Conservation (phyloP, 2,113 vertebrate species). For the Microtus richardsoni region DNA sequence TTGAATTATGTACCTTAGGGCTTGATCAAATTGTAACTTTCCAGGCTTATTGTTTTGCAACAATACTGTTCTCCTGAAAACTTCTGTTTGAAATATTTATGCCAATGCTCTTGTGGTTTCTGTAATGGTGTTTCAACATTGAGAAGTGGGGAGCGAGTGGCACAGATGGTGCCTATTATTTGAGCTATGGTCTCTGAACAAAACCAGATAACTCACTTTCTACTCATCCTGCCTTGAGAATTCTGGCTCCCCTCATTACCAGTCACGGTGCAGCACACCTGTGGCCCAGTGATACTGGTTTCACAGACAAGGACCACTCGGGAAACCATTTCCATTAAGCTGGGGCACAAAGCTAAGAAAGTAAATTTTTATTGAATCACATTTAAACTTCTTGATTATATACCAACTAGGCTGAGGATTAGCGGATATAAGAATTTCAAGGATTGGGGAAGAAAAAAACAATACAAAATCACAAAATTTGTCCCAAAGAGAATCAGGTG, state of each 20-base stretch:
- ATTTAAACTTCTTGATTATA: not conserved
- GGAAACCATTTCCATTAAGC: not conserved
- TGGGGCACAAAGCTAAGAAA: not conserved
- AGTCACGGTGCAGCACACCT: not conserved
- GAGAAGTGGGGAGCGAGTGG: not conserved
- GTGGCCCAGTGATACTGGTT: not conserved
- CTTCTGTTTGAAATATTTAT: conserved; percentile 64
- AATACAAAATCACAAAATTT: not conserved
- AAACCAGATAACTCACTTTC: conserved; percentile 14
- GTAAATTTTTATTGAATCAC: not conserved
- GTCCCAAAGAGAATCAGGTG: not conserved
- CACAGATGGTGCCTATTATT: not conserved
- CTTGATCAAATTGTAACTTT: conserved; percentile 57
- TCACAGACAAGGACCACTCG: not conserved
- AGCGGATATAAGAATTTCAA: conserved; percentile 18
- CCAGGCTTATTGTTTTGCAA: not conserved
- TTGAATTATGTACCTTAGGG: conserved; percentile 61
- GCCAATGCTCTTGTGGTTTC: not conserved
- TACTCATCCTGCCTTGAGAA: conserved; percentile 5
- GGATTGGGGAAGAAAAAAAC: not conserved
- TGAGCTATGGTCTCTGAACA: not conserved
- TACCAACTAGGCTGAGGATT: not conserved
- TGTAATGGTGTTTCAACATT: not conserved
- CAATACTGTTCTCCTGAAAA: not conserved
- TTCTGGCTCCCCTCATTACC: not conserved